Base-by-base conservation (phyloP, 2,113 vertebrate genomes). In the Podilymbus podiceps region DNA sequence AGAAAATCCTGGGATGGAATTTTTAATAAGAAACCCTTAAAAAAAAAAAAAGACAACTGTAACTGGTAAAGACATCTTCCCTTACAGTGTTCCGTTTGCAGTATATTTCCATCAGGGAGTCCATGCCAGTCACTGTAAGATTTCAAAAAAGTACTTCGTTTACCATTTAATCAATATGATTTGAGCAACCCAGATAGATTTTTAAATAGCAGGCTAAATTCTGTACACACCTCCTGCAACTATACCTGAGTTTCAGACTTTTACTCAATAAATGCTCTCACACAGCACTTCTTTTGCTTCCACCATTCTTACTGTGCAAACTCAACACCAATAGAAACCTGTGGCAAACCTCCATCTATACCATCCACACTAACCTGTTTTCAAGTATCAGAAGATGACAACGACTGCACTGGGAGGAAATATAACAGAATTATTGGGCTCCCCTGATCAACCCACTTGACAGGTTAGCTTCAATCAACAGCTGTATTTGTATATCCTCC, bases 11-110 rank as follows among this genome's bases (percentile, higher is more conserved):
- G 77, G 68, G 31, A 89, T 60, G 62, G 88, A 89, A 95, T 89
- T 95, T 96, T 97, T 97, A 97, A 95, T 96, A 97, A 89, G 66
- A 96, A 97, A 92, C 24, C 4, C 19, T 84, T 56, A 12, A 66
- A 80, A 85, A 30, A 62, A 31, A 35, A 10, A 64, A 66, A 38
- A 62, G 28, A 22, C 40, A 93, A 81, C 55, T 72, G 78, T 91
- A 94, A 92, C 35, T 62, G 79, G 27, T 60, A 49, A 93, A 93
- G 79, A 72, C 14, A 53, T 93, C 95, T 92, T 84, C 74, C 88
- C 40, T 90, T 72, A 77, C 6, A 79, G 66, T 12, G 6, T 60
- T 93, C 79, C 58, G 69, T 82, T 75, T 91, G 84, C 58, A 82
- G 21, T 53, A 82, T 81, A 96, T 96, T 94, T 95, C 95, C 87